Evolutionary conservation across 2,797 vertebrate species (phyloP).

Genomic region (Cryptoprocta ferox): DNA sequence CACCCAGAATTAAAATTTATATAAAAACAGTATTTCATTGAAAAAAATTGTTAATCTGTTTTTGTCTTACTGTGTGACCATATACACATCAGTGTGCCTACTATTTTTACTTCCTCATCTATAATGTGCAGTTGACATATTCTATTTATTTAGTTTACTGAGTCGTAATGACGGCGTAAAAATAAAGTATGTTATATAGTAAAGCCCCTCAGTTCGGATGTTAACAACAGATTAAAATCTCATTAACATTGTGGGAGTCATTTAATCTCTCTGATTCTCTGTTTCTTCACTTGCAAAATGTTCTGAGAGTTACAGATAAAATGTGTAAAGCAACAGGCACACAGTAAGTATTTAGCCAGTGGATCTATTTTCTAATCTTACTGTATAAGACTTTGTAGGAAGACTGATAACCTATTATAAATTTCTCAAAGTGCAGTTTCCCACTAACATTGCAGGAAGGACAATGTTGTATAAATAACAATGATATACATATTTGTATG

Average conservation of each 20-base stretch:
- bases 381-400: neutral
- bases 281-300: neutral
- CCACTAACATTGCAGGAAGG: neutral
- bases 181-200: neutral
- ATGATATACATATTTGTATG: neutral
- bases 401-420: neutral
- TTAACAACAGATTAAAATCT: neutral
- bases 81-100: neutral
- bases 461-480: neutral
- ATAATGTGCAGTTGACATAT: neutral
- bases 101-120: conserved; percentile 28
- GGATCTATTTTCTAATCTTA: neutral
- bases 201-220: neutral
- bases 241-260: neutral
- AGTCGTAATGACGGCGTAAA: neutral
- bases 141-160: neutral
- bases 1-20: neutral
- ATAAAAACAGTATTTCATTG: neutral
- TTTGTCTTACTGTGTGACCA: neutral
- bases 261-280: neutral
- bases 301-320: neutral
- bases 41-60: conserved; percentile 30
- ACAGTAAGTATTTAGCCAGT: neutral
- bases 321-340: neutral
- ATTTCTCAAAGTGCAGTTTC: neutral